Evolutionary conservation across 1,140 invertebrate genomes (phyloP).

Genomic region (Sitobion miscanthi): DNA sequence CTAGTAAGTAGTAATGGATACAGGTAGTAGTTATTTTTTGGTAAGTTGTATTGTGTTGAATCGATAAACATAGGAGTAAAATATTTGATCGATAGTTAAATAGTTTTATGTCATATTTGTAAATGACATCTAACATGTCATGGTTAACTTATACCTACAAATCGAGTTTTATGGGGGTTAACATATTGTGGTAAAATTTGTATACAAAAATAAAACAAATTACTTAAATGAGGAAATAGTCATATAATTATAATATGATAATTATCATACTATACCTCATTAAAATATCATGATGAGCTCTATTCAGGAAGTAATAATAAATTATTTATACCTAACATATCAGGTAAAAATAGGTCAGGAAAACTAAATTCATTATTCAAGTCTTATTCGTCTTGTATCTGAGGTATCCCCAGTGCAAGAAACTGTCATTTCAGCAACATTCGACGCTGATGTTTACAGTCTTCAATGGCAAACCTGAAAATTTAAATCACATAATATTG

Average conservation of each 20-base stretch:
- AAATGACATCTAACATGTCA: neutral
- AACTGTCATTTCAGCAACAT: slow-evolving; percentile 55
- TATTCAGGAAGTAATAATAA: slow-evolving; percentile 19
- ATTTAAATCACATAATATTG: neutral
- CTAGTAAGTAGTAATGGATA: neutral
- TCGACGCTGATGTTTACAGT: slow-evolving; percentile 56
- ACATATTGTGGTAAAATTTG: neutral
- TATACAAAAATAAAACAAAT: slow-evolving; percentile 24
- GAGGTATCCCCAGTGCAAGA: slow-evolving; percentile 56
- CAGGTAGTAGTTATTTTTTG: neutral
- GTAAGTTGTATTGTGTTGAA: neutral
- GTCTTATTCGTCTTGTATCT: slow-evolving; percentile 54
- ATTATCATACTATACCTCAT: neutral
- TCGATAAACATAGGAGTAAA: neutral
- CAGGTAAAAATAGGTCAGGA: neutral
- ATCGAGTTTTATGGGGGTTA: neutral
- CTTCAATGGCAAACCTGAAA: slow-evolving; percentile 57
- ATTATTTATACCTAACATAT: neutral
- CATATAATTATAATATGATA: neutral
- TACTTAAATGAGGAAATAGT: neutral
- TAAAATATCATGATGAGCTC: neutral
- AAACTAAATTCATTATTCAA: slow-evolving; percentile 28
- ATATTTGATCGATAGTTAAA: neutral
- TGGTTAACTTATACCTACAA: neutral
- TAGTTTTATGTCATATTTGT: neutral